Conservation (phyloP, 2,113 vertebrate genomes). For the Neotoma lepida region DNA sequence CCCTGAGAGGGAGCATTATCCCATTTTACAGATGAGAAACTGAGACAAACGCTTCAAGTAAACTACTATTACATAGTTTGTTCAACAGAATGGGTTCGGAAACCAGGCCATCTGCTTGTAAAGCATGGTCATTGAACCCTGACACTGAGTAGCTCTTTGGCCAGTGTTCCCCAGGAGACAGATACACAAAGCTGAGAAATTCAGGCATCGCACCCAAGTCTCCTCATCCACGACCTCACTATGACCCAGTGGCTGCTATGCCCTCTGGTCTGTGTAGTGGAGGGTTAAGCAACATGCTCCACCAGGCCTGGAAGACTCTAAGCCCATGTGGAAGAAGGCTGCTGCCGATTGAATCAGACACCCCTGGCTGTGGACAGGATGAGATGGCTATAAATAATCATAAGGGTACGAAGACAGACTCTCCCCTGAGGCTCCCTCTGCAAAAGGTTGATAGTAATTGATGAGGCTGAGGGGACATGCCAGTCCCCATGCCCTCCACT, state of each 20-base stretch:
- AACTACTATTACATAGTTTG: background rate
- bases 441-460: conserved; percentile 71
- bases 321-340: conserved; percentile 26
- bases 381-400: conserved; percentile 70
- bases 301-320: background rate
- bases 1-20: background rate
- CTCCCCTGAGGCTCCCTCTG: conserved; percentile 63
- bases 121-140: background rate
- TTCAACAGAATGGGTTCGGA: conserved; percentile 28
- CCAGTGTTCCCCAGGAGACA: background rate
- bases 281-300: background rate
- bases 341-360: background rate
- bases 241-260: background rate
- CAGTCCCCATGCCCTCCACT: conserved; percentile 46
- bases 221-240: background rate
- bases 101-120: conserved; percentile 13
- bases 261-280: background rate
- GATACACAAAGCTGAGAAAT: background rate
- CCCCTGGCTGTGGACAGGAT: conserved; percentile 46
- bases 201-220: background rate
- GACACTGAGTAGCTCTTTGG: background rate
- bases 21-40: conserved; percentile 42
- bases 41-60: background rate
- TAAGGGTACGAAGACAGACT: conserved; percentile 55
- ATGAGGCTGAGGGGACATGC: conserved; percentile 65